Conservation (phyloP, 2,888 invertebrate species). For the Leptinotarsa juncta region DNA sequence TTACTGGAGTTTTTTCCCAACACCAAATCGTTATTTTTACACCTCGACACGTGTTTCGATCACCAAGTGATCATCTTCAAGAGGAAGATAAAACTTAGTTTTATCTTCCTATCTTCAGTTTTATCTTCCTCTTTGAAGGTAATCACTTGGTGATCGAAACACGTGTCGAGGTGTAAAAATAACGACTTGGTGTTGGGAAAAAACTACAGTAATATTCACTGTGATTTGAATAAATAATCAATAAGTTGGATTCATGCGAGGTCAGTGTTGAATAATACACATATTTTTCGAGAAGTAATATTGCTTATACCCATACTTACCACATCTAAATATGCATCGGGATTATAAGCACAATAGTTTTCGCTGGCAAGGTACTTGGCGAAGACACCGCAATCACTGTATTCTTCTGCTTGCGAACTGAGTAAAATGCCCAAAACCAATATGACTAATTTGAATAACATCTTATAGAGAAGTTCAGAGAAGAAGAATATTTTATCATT, state of each 20-base stretch:
- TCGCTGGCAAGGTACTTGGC: conserved; percentile 26
- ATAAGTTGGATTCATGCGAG: neutral
- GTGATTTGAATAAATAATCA: too few relatives aligned
- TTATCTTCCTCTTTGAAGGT: too few relatives aligned
- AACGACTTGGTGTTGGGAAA: too few relatives aligned
- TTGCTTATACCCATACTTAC: conserved; percentile 39
- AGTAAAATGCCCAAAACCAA: neutral
- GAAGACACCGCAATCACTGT: conserved; percentile 30
- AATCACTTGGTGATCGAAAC: too few relatives aligned
- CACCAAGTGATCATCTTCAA: too few relatives aligned
- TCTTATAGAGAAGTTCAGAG: neutral
- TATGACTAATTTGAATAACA: neutral
- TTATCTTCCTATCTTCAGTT: too few relatives aligned
- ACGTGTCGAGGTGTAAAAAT: too few relatives aligned
- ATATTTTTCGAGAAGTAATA: neutral
- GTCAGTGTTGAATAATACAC: neutral
- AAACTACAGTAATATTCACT: too few relatives aligned
- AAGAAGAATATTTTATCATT: neutral
- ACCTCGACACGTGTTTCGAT: too few relatives aligned
- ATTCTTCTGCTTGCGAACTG: neutral
- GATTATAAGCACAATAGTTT: conserved; percentile 41
- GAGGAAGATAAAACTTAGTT: too few relatives aligned
- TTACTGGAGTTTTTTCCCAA: too few relatives aligned
- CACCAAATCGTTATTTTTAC: too few relatives aligned
- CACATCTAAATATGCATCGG: conserved; percentile 50